These are phyloP conservation scores for Drosophila diplacantha DNA, from an alignment of 2,888 invertebrate genomes.

Conservation along the genomic window DNA sequence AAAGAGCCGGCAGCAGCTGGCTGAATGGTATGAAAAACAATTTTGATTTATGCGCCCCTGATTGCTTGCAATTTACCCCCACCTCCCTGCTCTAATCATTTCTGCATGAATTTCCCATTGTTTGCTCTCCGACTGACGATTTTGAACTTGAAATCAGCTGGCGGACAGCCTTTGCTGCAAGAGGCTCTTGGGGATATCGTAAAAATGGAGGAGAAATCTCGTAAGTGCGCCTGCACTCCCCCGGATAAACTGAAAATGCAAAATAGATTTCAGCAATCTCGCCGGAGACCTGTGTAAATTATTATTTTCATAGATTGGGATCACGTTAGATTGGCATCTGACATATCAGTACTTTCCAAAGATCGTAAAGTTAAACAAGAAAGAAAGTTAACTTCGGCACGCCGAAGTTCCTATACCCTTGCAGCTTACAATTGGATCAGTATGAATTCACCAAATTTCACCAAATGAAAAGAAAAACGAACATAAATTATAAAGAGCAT, in stretches of 20 bases:
- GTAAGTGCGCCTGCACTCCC: constrained; percentile 1
- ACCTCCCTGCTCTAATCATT: constrained; percentile 6
- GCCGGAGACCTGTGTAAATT: background rate
- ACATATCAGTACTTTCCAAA: background rate
- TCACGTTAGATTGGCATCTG: background rate
- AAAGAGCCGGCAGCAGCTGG: constrained; percentile 19
- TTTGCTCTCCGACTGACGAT: constrained; percentile 44
- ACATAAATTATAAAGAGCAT: too few species aligned
- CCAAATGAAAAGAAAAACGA: too few species aligned
- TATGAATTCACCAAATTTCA: too few species aligned
- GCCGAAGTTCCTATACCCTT: too few species aligned
- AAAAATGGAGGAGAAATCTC: constrained; percentile 14
- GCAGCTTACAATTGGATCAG: too few species aligned
- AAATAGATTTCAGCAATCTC: constrained; percentile 10
- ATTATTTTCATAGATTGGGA: constrained; percentile 2
- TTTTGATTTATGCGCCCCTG: constrained; percentile 58
- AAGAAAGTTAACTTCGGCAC: too few species aligned
- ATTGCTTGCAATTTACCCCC: constrained; percentile 56
- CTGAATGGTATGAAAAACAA: constrained; percentile 22
- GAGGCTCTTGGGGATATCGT: constrained; percentile 9
- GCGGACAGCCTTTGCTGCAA: constrained; percentile 35
- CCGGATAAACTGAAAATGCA: constrained; percentile 3
- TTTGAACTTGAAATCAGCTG: constrained; percentile 59
- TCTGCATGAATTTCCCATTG: constrained; percentile 60
- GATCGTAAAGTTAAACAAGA: background rate